Conservation (phyloP, 2,888 invertebrate genomes). For the Pardosa pseudoannulata region DNA sequence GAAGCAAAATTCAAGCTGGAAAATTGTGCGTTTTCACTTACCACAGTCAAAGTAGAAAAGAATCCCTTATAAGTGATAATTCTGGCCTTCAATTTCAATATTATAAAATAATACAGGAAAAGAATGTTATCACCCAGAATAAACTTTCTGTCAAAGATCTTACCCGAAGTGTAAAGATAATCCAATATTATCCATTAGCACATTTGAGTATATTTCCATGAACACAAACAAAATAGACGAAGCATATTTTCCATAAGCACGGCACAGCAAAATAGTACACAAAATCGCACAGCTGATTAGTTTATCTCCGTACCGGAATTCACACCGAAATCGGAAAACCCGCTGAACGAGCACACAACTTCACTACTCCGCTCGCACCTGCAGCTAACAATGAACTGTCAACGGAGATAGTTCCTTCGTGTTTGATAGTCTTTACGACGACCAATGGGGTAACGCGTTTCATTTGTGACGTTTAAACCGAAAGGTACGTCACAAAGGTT, state of each 20-base stretch:
- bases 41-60: too few relatives aligned
- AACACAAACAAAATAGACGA: neutral
- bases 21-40: too few relatives aligned
- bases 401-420: constrained; percentile 23
- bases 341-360: neutral
- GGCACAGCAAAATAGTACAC: constrained; percentile 22
- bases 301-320: neutral
- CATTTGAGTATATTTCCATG: constrained; percentile 25
- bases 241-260: neutral
- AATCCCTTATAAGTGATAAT: too few relatives aligned
- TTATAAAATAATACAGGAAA: too few relatives aligned
- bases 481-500: constrained; percentile 38
- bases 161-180: constrained; percentile 52
- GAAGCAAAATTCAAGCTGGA: too few relatives aligned
- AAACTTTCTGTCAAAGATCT: constrained; percentile 20
- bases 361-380: constrained; percentile 11
- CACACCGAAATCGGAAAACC: neutral
- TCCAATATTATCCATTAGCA: constrained; percentile 59
- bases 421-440: constrained; percentile 22
- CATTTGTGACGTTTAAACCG: constrained; percentile 49
- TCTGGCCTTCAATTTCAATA: too few relatives aligned
- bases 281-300: too few relatives aligned
- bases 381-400: constrained; percentile 62
- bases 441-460: constrained; percentile 49
- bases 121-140: too few relatives aligned